Percentiles rank a stretch among this genome's conserved stretches.
Conservation (phyloP, 2,888 invertebrate species). For the Eristalis arbustorum region DNA sequence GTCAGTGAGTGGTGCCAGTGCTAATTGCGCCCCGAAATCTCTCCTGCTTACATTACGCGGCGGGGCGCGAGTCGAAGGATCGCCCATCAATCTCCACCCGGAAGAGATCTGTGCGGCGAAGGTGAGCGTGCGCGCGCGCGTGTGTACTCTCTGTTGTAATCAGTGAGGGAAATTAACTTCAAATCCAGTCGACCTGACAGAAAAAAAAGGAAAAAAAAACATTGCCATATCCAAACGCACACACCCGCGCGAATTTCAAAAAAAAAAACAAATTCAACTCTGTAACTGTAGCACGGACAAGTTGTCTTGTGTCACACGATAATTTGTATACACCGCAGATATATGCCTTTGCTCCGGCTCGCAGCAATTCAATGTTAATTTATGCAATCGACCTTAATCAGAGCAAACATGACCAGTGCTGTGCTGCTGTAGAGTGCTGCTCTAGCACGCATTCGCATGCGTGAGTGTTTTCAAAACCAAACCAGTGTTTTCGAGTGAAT, state of each 20-base stretch:
- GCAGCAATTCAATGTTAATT: constrained; percentile 54
- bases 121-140: background rate
- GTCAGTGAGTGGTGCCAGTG: background rate
- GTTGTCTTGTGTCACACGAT: constrained; percentile 43
- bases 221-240: constrained; percentile 20
- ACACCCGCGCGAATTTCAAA: background rate
- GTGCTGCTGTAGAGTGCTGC: background rate
- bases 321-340: background rate
- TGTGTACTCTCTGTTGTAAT: background rate
- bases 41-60: no score
- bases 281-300: constrained; percentile 44
- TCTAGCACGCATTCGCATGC: background rate
- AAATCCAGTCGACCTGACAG: background rate
- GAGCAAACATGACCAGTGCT: constrained; percentile 36
- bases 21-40: background rate
- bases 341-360: background rate
- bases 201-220: no score
- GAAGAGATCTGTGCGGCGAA: constrained; percentile 37
- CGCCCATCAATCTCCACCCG: constrained; percentile 17
- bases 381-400: constrained; percentile 54
- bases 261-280: constrained; percentile 6
- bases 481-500: constrained; percentile 24
- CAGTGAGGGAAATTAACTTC: constrained; percentile 2
- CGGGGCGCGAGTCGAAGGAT: no score
- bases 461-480: constrained; percentile 22